A percentile compares a stretch with the other conserved stretches of the same genome.
Evolutionary conservation across 2,888 invertebrate genomes (phyloP).

Genomic region (Apoda limacodes): DNA sequence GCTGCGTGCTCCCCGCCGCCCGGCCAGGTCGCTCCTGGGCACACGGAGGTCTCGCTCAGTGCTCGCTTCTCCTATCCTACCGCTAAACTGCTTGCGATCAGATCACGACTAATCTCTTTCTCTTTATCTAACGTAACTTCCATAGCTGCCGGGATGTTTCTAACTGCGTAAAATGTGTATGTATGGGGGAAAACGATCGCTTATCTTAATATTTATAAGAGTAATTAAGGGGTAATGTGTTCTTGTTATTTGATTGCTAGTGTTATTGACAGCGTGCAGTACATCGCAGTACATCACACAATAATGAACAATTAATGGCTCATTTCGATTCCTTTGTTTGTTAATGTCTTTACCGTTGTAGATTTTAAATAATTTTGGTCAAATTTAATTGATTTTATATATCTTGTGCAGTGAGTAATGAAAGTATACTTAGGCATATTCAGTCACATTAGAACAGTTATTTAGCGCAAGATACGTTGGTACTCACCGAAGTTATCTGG

Average conservation of each 20-base stretch:
- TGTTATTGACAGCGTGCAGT: constrained; percentile 43
- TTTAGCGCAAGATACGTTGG: constrained; percentile 26
- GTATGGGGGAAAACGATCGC: constrained; percentile 4
- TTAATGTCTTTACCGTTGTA: constrained; percentile 29
- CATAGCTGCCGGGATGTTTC: constrained; percentile 31
- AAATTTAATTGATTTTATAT: constrained; percentile 32
- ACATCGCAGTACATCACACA: constrained; percentile 50
- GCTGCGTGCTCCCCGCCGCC: constrained; percentile 34
- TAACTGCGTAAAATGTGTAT: constrained; percentile 17
- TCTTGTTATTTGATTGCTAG: constrained; percentile 52
- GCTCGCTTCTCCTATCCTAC: constrained; percentile 25
- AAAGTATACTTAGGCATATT: too few species aligned
- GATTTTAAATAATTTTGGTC: constrained; percentile 31
- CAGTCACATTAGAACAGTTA: constrained; percentile 34
- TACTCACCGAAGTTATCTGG: constrained; percentile 87
- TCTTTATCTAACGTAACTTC: constrained; percentile 22
- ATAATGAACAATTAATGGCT: constrained; percentile 54
- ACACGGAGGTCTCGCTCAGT: constrained; percentile 58
- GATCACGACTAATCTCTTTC: too few species aligned
- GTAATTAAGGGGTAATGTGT: constrained; percentile 38
- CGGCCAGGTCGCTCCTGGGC: constrained; percentile 61
- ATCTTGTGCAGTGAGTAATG: too few species aligned
- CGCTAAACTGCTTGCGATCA: too few species aligned
- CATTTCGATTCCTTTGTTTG: constrained; percentile 30
- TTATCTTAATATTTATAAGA: constrained; percentile 20